Percentiles rank a stretch among this genome's conserved stretches.
These are phyloP conservation scores for Charaxes varanes DNA, from an alignment of 1,140 invertebrate species.

Conservation along the genomic window DNA sequence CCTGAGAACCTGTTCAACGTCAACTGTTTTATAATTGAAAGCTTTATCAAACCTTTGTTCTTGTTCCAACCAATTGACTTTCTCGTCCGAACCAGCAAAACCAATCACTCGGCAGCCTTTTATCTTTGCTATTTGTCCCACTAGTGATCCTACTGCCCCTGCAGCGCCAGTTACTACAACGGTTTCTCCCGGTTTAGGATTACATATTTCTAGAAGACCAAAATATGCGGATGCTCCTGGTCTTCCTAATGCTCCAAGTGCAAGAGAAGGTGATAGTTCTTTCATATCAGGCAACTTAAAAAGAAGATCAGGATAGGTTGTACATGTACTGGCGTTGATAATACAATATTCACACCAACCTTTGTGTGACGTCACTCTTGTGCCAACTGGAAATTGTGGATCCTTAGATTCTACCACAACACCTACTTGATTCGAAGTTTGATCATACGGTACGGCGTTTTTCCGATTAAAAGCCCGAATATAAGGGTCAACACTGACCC, in stretches of 20 bases:
- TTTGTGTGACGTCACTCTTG: conserved; percentile 22
- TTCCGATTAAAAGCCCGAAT: conserved; percentile 4
- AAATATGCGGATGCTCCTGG: conserved; percentile 28
- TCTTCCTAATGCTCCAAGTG: conserved; percentile 22
- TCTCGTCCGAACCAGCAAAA: conserved; percentile 27
- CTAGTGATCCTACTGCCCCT: conserved; percentile 25
- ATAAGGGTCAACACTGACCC: conserved; percentile 11
- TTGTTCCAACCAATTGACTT: conserved; percentile 25
- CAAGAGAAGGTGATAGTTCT: conserved; percentile 21
- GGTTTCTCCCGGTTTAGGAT: conserved; percentile 25
- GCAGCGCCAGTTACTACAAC: conserved; percentile 29
- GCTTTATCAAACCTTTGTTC: conserved; percentile 25
- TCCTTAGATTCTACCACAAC: conserved; percentile 24
- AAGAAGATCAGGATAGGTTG: conserved; percentile 4
- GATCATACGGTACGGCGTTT: conserved; percentile 22
- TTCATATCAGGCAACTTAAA: conserved; percentile 25
- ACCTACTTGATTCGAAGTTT: conserved; percentile 25
- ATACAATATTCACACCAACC: conserved; percentile 27
- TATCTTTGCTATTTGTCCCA: conserved; percentile 28
- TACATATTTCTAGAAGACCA: conserved; percentile 27
- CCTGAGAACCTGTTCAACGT: conserved; percentile 20
- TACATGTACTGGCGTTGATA: conserved; percentile 17
- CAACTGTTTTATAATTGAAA: conserved; percentile 25
- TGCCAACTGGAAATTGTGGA: conserved; percentile 22
- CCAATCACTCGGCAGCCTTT: conserved; percentile 27